Evolutionary conservation across 2,797 vertebrate genomes (phyloP), one percentile per base, ranked within the genome.

Genomic region (Muscicapa comitata): DNA sequence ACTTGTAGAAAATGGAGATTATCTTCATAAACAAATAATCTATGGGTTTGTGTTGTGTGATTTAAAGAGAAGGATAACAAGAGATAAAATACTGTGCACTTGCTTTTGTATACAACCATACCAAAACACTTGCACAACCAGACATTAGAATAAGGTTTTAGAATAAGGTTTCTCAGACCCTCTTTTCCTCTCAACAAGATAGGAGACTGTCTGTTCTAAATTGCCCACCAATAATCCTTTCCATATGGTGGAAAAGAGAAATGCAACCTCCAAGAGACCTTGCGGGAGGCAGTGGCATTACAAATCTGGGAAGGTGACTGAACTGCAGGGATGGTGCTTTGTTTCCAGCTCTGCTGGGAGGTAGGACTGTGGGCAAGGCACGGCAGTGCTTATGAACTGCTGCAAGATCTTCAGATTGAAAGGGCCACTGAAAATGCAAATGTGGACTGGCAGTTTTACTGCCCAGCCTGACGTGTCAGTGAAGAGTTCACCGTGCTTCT

Each of bases 181-280:
- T 66, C 37, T 82, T 76, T 74, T 87, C 45, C 68, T 89, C 45
- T 40, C 45, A 67, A 38, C 13, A 83, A 70, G 66, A 66, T 33
- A 76, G 48, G 20, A 4, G 9, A 77, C 37, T 21, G 75, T 28
- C 57, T 89, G 68, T 66, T 96, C 75, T 86, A 89, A 77, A 94
- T 14, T 74, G 72, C 68, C 35, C 75, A 7, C 61, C 51, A 71
- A 9, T 75, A 96, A 91, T 65, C 37, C 58, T 51, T 59, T 74
- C 86, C 79, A 72, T 92, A 79, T 85, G 92, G 92, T 76, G 40
- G 86, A 78, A 31, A 86, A 75, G 54, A 80, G 91, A 80, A 94
- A 73, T 29, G 71, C n/a, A 88, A 75, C 68, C 66, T 77, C 57
- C 31, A 17, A 35, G 6, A 90, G 95, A 80, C 43, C 73, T 51